Base-by-base conservation (phyloP, 2,888 invertebrate genomes). In the Parasteatoda lunata region DNA sequence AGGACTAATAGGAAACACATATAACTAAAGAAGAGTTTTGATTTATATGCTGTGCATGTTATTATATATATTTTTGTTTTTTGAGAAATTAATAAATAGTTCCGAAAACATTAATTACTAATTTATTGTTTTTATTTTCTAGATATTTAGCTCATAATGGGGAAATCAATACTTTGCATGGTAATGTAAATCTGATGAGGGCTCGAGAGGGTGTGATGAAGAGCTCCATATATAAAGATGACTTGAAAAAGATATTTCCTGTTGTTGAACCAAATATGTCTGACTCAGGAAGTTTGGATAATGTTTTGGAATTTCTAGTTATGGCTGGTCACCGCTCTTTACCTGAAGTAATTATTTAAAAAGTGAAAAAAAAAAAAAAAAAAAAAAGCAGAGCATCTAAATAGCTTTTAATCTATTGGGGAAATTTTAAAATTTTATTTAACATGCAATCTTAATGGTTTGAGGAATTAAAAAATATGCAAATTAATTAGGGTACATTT, bases 251-350 rank as follows among this genome's bases (percentile, higher is more conserved):
- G 89, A 94, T 99, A 4, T 99, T 97, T 93, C 99, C 99, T 0
- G 98, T 99, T 0, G 98, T 99, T n/a, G 99, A 99, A 91, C 97
- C 97, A 3, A 97, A 98, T 92, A 95, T 98, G 83, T 99, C 99
- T 0, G 99, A 99, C 93, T 99, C 99, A 0, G 99, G 99, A 30
- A 96, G 97, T 70, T 96, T 97, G 5, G 99, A 99, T 93, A 99
- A 99, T 92, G 99, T 98, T 13, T 94, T 99, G 51, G 99, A 99
- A 93, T 99, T 99, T 93, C 94, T 99, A 71, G 95, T 97, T 30
- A 96, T 96, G 93, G 98, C 97, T 89, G 98, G 99, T 49, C 95
- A 96, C 87, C 94, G 99, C n/a, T 94, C 96, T 0, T 93, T 99
- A 89, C 94, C 99, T 0, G 99, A 99, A 93, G 94, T 94, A 91